Evolutionary conservation across 2,113 vertebrate species (phyloP).

Genomic region (Acanthochromis polyacanthus): DNA sequence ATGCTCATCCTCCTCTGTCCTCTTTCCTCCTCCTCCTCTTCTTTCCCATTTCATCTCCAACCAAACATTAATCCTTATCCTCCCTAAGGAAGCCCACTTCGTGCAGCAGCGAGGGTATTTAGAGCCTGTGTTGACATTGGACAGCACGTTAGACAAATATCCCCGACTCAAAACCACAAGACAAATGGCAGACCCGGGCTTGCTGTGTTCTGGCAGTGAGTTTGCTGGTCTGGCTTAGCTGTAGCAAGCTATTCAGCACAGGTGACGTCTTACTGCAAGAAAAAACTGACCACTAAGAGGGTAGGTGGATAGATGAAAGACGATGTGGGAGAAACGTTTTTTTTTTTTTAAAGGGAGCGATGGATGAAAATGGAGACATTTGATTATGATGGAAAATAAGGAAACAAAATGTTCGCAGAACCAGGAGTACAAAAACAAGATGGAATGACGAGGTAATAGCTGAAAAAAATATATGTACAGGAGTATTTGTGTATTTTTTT

Average conservation of each 20-base stretch:
- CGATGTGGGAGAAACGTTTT: slow-evolving; percentile 20
- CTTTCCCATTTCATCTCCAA: slow-evolving; percentile 47
- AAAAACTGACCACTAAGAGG: slow-evolving; percentile 34
- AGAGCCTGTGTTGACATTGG: slow-evolving; percentile 83
- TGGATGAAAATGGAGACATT: slow-evolving; percentile 31
- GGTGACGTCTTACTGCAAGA: slow-evolving; percentile 74
- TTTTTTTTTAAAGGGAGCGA: neutral
- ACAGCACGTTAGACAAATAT: slow-evolving; percentile 80
- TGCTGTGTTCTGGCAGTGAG: slow-evolving; percentile 70
- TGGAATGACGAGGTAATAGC: neutral
- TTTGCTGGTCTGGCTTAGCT: slow-evolving; percentile 62
- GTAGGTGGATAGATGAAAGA: slow-evolving; percentile 51
- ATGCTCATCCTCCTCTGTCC: slow-evolving; percentile 41
- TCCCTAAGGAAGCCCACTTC: slow-evolving; percentile 77
- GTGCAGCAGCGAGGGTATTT: slow-evolving; percentile 75
- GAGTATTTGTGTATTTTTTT: neutral
- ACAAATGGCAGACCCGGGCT: slow-evolving; percentile 78
- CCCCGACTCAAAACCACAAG: slow-evolving; percentile 79
- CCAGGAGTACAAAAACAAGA: neutral
- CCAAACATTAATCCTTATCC: slow-evolving; percentile 69
- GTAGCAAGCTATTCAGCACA: slow-evolving; percentile 61
- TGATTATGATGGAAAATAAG: slow-evolving; percentile 30
- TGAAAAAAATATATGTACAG: neutral
- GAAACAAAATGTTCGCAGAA: slow-evolving; percentile 21
- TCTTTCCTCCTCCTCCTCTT: slow-evolving; percentile 36